phyloP scores from a whole-genome alignment of 2,113 vertebrate species.

The Hypocryptadius cinnamomeus region DNA sequence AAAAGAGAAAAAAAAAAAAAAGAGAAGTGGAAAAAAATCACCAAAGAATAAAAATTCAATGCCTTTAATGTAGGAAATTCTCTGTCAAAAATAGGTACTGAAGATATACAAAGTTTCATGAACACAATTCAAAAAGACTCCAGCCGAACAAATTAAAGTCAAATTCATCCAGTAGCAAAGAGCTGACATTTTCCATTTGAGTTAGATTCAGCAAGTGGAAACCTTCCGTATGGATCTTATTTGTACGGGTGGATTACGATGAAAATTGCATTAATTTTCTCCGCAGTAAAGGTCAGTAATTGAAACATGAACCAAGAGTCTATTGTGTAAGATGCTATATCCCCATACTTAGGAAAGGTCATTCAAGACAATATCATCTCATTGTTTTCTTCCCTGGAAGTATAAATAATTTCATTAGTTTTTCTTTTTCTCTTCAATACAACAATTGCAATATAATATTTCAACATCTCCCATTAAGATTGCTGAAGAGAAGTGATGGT shows the following conservation, averaged over 20 bases:
- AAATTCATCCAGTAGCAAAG: conserved; percentile 64
- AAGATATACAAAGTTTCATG: conserved; percentile 9
- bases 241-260: conserved; percentile 72
- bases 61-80: neutral
- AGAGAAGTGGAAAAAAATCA: neutral
- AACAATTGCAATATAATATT: conserved; percentile 50
- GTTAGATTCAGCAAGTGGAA: conserved; percentile 69
- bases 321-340: conserved; percentile 70
- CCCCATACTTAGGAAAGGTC: conserved; percentile 72
- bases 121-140: conserved; percentile 27
- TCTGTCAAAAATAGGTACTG: conserved; percentile 13
- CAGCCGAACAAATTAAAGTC: conserved; percentile 56
- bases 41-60: neutral
- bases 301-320: conserved; percentile 73
- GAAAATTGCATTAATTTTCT: conserved; percentile 78
- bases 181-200: conserved; percentile 73
- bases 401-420: conserved; percentile 68
- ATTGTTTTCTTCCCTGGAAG: conserved; percentile 67
- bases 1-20: neutral
- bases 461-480: conserved; percentile 45
- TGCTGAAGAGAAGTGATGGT: conserved; percentile 25
- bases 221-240: conserved; percentile 68
- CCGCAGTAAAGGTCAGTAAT: conserved; percentile 74
- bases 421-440: conserved; percentile 30
- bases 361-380: conserved; percentile 67